Conservation (phyloP, 2,797 vertebrate genomes). For the Loriculus beryllinus region DNA sequence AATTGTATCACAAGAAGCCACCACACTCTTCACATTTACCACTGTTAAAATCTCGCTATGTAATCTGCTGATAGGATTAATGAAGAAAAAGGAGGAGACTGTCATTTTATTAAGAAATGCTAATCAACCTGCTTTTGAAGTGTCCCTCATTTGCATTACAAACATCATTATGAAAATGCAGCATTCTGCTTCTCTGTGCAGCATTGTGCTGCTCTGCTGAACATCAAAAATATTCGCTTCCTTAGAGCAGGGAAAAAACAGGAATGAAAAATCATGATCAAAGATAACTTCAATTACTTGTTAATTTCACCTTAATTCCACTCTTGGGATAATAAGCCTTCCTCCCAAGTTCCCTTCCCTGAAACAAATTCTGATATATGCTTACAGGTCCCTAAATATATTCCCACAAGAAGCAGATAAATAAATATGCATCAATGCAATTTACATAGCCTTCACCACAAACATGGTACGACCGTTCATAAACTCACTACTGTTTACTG, state of each 20-base stretch:
- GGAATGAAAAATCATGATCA: conserved; percentile 77
- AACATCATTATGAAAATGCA: conserved; percentile 83
- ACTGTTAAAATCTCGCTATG: conserved; percentile 66
- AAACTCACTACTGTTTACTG: conserved; percentile 70
- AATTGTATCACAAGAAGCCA: conserved; percentile 71
- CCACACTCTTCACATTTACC: conserved; percentile 61
- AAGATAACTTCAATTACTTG: conserved; percentile 80
- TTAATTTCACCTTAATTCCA: conserved; percentile 81
- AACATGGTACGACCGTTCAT: conserved; percentile 46
- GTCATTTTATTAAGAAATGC: conserved; percentile 84
- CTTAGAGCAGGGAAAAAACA: conserved; percentile 59
- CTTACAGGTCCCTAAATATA: conserved; percentile 73
- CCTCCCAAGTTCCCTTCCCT: conserved; percentile 66
- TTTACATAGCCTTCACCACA: conserved; percentile 77
- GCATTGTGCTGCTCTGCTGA: conserved; percentile 72
- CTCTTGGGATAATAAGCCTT: conserved; percentile 75
- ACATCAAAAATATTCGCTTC: conserved; percentile 75
- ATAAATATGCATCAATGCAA: conserved; percentile 81
- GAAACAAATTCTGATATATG: conserved; percentile 72
- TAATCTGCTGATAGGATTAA: conserved; percentile 77
- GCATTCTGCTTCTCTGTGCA: conserved; percentile 74
- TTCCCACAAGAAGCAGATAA: conserved; percentile 76
- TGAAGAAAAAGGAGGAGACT: conserved; percentile 72
- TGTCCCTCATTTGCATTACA: conserved; percentile 88
- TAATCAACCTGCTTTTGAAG: conserved; percentile 87